Percentiles rank a stretch among this genome's conserved stretches.
phyloP scores from a whole-genome alignment of 2,888 invertebrate genomes.

The Campoplex nolae region DNA sequence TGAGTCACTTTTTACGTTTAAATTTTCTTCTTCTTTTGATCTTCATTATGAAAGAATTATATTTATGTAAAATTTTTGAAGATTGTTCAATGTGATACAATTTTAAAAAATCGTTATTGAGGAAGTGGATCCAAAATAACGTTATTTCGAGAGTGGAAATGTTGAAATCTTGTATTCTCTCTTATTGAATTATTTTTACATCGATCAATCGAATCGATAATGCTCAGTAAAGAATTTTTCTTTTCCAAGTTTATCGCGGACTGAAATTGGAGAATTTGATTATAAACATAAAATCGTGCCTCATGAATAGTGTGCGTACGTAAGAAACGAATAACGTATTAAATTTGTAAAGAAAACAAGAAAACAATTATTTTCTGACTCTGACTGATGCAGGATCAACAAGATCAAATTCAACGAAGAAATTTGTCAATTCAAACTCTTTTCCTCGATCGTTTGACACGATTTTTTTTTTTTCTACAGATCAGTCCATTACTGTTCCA shows the following conservation, averaged over 20 bases:
- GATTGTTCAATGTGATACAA: not conserved
- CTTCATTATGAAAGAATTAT: not conserved
- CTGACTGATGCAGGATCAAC: slow-evolving; percentile 63
- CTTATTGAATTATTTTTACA: not conserved
- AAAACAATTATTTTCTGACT: not conserved
- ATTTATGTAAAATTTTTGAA: not conserved
- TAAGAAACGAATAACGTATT: not conserved
- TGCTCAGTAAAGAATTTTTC: not conserved
- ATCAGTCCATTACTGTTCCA: not conserved
- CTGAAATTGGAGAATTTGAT: not conserved
- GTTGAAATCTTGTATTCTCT: not conserved
- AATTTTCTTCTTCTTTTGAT: not conserved
- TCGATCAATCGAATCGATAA: not conserved
- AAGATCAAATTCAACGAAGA: not conserved
- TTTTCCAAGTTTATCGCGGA: not conserved
- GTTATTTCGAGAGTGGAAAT: not conserved
- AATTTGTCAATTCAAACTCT: not conserved
- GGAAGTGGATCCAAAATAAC: too few species aligned
- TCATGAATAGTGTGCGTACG: too few species aligned
- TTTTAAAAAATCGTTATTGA: too few species aligned
- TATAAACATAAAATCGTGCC: not conserved
- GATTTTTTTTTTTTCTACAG: slow-evolving; percentile 24
- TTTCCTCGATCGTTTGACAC: not conserved
- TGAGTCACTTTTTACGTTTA: not conserved
- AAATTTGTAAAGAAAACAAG: not conserved